Evolutionary conservation across 2,888 invertebrate genomes (phyloP), one percentile per base, ranked within the genome.

Genomic region (Metallyticus violacea): DNA sequence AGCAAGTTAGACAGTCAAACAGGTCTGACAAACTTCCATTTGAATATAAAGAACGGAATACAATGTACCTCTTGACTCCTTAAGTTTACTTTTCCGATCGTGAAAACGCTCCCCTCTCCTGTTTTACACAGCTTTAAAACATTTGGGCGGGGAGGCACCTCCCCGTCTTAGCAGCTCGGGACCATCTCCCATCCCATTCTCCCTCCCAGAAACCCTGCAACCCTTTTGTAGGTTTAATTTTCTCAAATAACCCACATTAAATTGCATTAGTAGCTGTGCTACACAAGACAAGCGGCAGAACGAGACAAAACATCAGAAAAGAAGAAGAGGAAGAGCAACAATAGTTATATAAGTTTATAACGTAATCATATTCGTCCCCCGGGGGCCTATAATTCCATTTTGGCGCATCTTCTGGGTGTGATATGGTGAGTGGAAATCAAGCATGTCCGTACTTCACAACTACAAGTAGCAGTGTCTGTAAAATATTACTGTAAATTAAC

Each of bases 231-330:
- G 83, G 82, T 86, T 82, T 86, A 86, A 86, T 86, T 83, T 86
- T 83, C 86, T 86, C 86, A 86, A 86, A 86, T 86, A 86, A 86
- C 86, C 86, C 83, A 86, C 86, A 86, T 86, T 86, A 86, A 83
- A 86, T 83, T 82, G 86, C 86, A 83, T 86, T 86, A 86, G 40
- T 78, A 83, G 86, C 82, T 86, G 29, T 79, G 28, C 77, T 76
- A 81, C 29, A 76, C 77, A 85, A 79, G 79, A 27, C 79, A 27
- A 27, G 25, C 27, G 79, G 79, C 26, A 79, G 85, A 62, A 26
- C 79, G 85, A 40, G 26, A 27, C 79, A 85, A 85, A 85, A 62
- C 79, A 26, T 62, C 62, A 79, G 81, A 81, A 77, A 86, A 82
- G 81, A 81, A n/a, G 77, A 77, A 6, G 77, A 26, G 26, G 83